Percentiles rank a stretch among this genome's conserved stretches.
These are phyloP conservation scores for Hydrotaea diabolus DNA, from an alignment of 2,888 invertebrate genomes.

Conservation along the genomic window DNA sequence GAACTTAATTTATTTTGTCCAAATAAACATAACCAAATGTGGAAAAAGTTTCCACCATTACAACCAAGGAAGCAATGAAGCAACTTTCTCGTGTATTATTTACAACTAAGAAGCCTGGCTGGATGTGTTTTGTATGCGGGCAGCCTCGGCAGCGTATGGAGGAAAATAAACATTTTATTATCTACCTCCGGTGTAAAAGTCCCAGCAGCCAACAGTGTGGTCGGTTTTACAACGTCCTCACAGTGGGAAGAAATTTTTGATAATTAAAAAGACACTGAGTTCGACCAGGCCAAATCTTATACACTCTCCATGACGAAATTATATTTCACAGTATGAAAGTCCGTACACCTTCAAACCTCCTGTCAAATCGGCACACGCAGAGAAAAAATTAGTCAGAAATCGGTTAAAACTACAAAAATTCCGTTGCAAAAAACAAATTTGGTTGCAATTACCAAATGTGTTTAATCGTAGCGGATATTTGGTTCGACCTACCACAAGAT, in stretches of 20 bases:
- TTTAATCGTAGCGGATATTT: too few species aligned
- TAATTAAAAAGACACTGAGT: too few species aligned
- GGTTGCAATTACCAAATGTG: too few species aligned
- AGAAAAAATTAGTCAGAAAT: too few species aligned
- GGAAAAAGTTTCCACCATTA: constrained; percentile 4
- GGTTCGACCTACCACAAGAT: too few species aligned
- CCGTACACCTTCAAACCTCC: too few species aligned
- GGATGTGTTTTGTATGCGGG: background rate
- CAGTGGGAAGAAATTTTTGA: too few species aligned
- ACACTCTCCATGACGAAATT: background rate
- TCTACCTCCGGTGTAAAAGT: constrained; percentile 12
- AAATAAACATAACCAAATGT: background rate
- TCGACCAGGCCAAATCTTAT: too few species aligned
- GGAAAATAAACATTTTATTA: constrained; percentile 23
- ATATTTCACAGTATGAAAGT: too few species aligned
- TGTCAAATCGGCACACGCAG: too few species aligned
- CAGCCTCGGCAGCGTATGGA: background rate
- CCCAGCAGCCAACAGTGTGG: background rate
- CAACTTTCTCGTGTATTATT: constrained; percentile 15
- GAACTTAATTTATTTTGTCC: constrained; percentile 24
- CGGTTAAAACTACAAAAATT: too few species aligned
- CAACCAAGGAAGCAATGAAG: constrained; percentile 1
- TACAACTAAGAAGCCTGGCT: background rate
- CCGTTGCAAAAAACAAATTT: too few species aligned
- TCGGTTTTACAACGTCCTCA: background rate